Evolutionary conservation across 2,888 invertebrate genomes (phyloP).

Genomic region (Coelopa pilipes): DNA sequence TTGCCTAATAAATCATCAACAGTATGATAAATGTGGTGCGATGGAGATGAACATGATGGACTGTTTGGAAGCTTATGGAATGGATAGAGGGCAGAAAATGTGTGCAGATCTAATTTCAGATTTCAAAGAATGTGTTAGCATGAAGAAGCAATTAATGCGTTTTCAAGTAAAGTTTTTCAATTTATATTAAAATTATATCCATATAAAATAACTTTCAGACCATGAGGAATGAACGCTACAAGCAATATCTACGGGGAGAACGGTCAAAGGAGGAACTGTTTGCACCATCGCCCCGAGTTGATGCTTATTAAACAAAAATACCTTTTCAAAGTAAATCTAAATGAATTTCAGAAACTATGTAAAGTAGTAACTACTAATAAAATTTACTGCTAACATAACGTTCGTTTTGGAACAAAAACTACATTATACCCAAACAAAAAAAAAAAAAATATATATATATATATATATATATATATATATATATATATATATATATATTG

Average conservation of each 20-base stretch:
- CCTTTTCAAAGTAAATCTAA: too few relatives aligned
- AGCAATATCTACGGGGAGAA: constrained; percentile 72
- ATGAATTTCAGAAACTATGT: too few relatives aligned
- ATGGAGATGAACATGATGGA: constrained; percentile 79
- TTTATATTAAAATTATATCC: neutral
- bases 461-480: too few relatives aligned
- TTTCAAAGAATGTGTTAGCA: constrained; percentile 76
- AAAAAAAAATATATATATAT: too few relatives aligned
- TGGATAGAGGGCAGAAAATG: constrained; percentile 72
- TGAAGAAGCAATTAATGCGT: constrained; percentile 72
- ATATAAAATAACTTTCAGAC: constrained; percentile 64
- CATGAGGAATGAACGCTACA: constrained; percentile 73
- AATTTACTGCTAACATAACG: too few relatives aligned
- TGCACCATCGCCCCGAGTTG: constrained; percentile 69
- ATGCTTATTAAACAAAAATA: constrained; percentile 69
- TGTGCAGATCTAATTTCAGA: constrained; percentile 75
- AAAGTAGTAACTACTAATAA: too few relatives aligned
- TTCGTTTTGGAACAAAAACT: too few relatives aligned
- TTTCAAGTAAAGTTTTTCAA: constrained; percentile 67
- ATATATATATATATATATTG: too few relatives aligned
- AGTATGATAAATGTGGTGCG: constrained; percentile 73
- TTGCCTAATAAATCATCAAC: constrained; percentile 74
- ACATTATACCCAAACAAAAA: too few relatives aligned
- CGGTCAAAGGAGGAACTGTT: constrained; percentile 70
- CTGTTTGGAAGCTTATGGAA: constrained; percentile 84